phyloP scores from a whole-genome alignment of 1,140 invertebrate genomes.

The Campoletis sonorensis region DNA sequence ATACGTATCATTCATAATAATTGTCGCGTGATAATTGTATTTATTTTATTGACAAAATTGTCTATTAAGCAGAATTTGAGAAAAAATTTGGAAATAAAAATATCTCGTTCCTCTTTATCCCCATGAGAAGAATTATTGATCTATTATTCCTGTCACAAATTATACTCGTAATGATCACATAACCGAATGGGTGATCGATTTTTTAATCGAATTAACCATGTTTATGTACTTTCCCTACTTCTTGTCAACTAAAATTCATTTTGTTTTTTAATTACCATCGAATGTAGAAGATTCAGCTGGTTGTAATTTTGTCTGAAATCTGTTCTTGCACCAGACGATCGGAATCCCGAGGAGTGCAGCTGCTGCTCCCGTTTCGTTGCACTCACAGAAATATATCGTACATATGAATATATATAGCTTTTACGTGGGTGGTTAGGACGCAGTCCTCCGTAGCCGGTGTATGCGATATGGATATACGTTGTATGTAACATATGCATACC shows the following conservation, averaged over 20 bases:
- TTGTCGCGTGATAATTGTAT: not conserved
- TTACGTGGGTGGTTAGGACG: conserved; percentile 16
- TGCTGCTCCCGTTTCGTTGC: conserved; percentile 7
- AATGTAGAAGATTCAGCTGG: too few relatives aligned
- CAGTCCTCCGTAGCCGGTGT: conserved; percentile 3
- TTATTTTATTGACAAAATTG: not conserved
- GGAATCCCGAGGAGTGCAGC: not conserved
- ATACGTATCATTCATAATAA: not conserved
- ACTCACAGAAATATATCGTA: not conserved
- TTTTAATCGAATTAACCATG: too few relatives aligned
- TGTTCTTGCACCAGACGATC: not conserved
- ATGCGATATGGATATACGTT: not conserved
- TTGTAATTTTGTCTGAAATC: too few relatives aligned
- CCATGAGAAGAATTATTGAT: not conserved
- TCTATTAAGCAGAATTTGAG: not conserved
- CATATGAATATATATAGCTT: not conserved
- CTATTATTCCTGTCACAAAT: too few relatives aligned
- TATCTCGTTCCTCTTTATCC: not conserved
- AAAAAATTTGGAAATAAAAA: not conserved
- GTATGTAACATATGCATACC: conserved; percentile 11
- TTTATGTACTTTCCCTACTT: too few relatives aligned
- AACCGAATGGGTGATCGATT: too few relatives aligned
- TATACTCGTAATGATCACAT: too few relatives aligned
- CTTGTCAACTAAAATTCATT: too few relatives aligned
- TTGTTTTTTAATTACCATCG: too few relatives aligned